Evolutionary conservation across 2,888 invertebrate species (phyloP).

Genomic region (Sympetrum striolatum): DNA sequence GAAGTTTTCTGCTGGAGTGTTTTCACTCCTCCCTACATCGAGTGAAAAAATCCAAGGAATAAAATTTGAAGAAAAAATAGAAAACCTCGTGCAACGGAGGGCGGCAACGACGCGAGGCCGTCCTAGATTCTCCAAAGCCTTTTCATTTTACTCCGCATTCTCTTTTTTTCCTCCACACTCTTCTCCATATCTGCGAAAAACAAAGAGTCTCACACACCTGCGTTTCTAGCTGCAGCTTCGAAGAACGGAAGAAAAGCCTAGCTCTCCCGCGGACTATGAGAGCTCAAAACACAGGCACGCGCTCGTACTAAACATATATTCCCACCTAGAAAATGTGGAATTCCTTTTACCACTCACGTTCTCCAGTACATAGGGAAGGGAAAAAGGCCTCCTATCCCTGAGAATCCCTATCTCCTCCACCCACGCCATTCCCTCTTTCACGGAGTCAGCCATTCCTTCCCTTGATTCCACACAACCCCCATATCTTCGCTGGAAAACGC

Average conservation of each 20-base stretch:
- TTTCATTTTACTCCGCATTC: not conserved
- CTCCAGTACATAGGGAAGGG: not conserved
- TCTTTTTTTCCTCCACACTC: not conserved
- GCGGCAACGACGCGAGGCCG: not conserved
- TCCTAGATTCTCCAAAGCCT: not conserved
- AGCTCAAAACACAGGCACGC: not conserved
- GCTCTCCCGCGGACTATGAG: not conserved
- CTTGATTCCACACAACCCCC: not conserved
- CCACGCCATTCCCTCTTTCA: not conserved
- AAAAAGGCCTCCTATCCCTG: not conserved
- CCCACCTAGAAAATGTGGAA: not conserved
- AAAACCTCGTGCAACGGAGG: not conserved
- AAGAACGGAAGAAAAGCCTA: not conserved
- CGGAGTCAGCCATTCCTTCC: not conserved
- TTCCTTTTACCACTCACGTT: slow-evolving; percentile 34
- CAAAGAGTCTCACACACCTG: not conserved
- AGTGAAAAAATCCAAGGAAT: not conserved
- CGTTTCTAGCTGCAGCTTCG: not conserved
- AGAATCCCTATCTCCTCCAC: not conserved
- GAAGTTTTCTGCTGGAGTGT: not conserved
- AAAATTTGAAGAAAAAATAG: not conserved
- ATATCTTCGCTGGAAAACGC: not conserved
- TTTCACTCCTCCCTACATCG: not conserved
- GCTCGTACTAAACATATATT: not conserved
- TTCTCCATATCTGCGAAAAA: not conserved